These are phyloP conservation scores for Cantharis rustica DNA, from an alignment of 2,888 invertebrate genomes.

Conservation along the genomic window DNA sequence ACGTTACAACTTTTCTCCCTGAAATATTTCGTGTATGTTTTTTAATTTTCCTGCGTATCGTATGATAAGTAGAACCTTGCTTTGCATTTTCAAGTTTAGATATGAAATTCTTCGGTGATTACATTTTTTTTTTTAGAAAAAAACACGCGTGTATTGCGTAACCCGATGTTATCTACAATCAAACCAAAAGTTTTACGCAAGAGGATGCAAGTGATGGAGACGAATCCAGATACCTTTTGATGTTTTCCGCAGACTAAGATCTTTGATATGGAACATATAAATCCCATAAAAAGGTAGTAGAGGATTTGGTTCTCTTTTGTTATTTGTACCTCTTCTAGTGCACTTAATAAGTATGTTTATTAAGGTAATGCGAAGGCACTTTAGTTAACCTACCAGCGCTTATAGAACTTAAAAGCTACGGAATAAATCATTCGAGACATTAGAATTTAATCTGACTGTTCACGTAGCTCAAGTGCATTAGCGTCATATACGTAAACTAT, in stretches of 20 bases:
- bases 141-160: neutral
- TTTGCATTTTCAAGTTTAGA: neutral
- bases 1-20: neutral
- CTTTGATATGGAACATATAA: too few relatives aligned
- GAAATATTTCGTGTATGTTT: neutral
- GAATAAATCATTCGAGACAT: conserved; percentile 7
- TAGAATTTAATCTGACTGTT: conserved; percentile 10
- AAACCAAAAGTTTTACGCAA: too few relatives aligned
- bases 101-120: neutral
- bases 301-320: too few relatives aligned
- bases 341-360: neutral
- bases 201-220: too few relatives aligned
- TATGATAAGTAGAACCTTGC: neutral
- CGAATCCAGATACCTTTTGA: too few relatives aligned
- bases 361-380: neutral
- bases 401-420: neutral
- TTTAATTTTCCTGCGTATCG: neutral
- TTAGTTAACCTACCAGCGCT: neutral
- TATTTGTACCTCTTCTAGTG: neutral
- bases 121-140: neutral
- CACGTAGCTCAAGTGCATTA: conserved; percentile 10
- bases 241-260: too few relatives aligned
- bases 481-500: conserved; percentile 2
- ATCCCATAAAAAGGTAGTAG: too few relatives aligned
- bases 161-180: too few relatives aligned